These are phyloP conservation scores for Nebria ingens DNA, from an alignment of 1,140 invertebrate species.

Conservation along the genomic window DNA sequence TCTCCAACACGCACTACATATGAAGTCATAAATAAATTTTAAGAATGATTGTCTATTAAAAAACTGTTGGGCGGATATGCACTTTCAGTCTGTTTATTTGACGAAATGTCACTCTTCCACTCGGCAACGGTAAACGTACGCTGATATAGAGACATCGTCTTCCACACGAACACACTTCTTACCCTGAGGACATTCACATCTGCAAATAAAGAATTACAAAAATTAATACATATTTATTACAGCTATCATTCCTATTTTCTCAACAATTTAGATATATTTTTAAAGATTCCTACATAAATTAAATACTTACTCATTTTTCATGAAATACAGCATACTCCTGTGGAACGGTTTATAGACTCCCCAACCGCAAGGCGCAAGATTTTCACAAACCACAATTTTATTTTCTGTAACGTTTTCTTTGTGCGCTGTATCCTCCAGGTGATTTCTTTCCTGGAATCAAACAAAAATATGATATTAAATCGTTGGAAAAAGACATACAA, in stretches of 20 bases:
- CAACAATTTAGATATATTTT: neutral
- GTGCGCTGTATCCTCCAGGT: neutral
- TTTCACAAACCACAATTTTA: slow-evolving; percentile 34
- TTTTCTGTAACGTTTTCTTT: neutral
- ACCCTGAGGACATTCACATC: slow-evolving; percentile 42
- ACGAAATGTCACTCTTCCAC: neutral
- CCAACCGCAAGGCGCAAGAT: slow-evolving; percentile 49
- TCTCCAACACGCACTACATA: no score
- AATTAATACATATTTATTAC: no score
- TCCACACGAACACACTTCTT: slow-evolving; percentile 40
- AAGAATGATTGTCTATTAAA: neutral
- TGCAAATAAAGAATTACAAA: slow-evolving; percentile 31
- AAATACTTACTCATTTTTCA: slow-evolving; percentile 48
- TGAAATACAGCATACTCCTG: slow-evolving; percentile 41
- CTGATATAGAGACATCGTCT: slow-evolving; percentile 46
- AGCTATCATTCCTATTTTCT: slow-evolving; percentile 11
- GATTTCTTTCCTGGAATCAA: neutral
- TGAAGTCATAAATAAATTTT: no score
- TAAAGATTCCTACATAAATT: slow-evolving; percentile 8
- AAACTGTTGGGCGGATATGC: neutral
- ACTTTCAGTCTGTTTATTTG: neutral
- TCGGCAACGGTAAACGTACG: slow-evolving; percentile 47
- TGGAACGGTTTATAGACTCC: slow-evolving; percentile 44
- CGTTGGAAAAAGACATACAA: no score
- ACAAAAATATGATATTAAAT: neutral